Conservation (phyloP, 1,140 invertebrate genomes). For the Cydia splendana region DNA sequence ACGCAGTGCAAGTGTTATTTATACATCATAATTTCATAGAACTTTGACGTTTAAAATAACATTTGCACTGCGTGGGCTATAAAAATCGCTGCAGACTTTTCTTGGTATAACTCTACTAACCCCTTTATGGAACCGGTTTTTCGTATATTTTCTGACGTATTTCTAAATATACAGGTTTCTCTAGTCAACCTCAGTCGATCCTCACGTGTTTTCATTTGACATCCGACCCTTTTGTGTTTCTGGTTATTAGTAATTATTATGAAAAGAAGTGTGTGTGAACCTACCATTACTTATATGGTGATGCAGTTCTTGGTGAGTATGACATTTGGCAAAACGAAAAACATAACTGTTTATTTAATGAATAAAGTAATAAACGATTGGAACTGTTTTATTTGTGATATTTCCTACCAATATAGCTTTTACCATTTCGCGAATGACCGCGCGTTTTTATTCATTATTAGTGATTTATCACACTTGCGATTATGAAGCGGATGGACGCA, state of each 20-base stretch:
- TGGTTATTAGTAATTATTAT: background rate
- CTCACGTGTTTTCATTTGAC: background rate
- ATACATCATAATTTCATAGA: too few species aligned
- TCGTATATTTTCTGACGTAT: background rate
- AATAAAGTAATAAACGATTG: slow-evolving; percentile 40
- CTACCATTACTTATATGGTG: background rate
- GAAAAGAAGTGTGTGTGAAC: background rate
- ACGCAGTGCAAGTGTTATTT: too few species aligned
- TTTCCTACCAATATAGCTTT: slow-evolving; percentile 34
- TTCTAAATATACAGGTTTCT: background rate
- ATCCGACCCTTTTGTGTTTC: background rate
- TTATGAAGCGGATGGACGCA: background rate
- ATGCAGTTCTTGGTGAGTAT: slow-evolving; percentile 39
- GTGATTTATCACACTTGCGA: background rate
- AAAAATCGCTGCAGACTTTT: too few species aligned
- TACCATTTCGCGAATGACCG: slow-evolving; percentile 7
- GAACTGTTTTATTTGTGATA: slow-evolving; percentile 49
- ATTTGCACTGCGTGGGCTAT: too few species aligned
- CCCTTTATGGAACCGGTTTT: background rate
- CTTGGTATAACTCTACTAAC: too few species aligned
- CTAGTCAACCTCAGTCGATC: background rate
- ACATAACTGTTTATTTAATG: slow-evolving; percentile 34
- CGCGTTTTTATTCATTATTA: background rate
- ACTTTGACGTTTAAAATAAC: too few species aligned
- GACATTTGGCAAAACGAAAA: slow-evolving; percentile 33